Evolutionary conservation across 2,888 invertebrate genomes (phyloP), one percentile per base, ranked within the genome.

Genomic region (Platycheirus rosarum): DNA sequence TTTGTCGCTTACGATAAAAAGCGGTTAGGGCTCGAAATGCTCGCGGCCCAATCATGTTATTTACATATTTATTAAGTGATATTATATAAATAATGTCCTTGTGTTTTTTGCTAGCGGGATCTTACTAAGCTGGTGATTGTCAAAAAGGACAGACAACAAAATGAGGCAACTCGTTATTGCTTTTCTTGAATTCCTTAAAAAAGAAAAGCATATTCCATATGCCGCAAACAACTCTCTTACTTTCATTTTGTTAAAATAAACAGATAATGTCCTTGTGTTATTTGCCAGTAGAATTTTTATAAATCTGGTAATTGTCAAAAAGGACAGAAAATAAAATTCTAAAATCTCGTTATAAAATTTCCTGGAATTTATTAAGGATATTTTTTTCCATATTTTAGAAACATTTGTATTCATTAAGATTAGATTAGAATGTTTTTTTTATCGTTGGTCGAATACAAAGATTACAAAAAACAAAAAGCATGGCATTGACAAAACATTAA

Each of bases 111-210:
- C 87, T 87, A 87, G 86, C 80, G 84, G 85, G 71, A 75, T 29
- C 3, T 49, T 0, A 14, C 57, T 85, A 86, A 86, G 79, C 87
- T 87, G 86, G 88, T 85, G 86, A 88, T 88, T 85, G 89, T 89
- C 89, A 87, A 87, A 88, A 85, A 88, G 88, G 89, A 89, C 89
- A 85, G 65, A 90, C 65, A 90, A 40, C 62, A 87, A 87, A 69
- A 63, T 62, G 75, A 87, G 86, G 86, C 86, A 85, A 85, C 87
- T 89, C 88, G 88, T 88, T 88, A 88, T 86, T 88, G 87, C 85
- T 86, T 85, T 84, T 85, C 84, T 70, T 65, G 18, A 84, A 53
- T 16, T 53, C 42, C 78, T 35, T 60, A 53, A 86, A n/a, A 86
- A 79, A 85, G 85, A 85, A 86, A 84, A 55, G 11, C 87, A 88